phyloP scores from a whole-genome alignment of 2,113 vertebrate species.

The Pluvialis apricaria region DNA sequence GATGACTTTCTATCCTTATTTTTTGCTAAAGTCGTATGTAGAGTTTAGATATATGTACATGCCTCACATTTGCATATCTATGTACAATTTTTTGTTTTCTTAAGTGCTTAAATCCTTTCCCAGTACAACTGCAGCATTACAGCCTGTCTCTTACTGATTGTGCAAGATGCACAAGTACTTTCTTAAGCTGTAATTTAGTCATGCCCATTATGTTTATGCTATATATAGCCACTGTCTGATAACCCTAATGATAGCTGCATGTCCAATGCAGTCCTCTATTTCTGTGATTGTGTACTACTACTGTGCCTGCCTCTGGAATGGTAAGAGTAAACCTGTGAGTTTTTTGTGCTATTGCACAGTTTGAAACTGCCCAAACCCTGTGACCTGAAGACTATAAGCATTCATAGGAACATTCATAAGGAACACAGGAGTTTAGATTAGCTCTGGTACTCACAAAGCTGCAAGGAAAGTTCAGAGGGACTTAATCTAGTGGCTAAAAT shows the following conservation, averaged over 20 bases:
- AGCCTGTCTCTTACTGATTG: not conserved
- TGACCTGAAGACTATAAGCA: not conserved
- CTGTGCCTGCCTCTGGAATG: not conserved
- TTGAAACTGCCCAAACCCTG: not conserved
- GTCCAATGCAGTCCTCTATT: not conserved
- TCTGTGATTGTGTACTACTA: not conserved
- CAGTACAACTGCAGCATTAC: not conserved
- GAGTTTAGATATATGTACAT: not conserved
- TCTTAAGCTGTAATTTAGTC: not conserved
- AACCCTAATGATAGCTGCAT: not conserved
- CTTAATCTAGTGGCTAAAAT: not conserved
- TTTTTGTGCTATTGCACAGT: not conserved
- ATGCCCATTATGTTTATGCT: not conserved
- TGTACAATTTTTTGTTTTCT: not conserved
- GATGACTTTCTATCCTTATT: not conserved
- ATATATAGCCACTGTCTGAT: not conserved
- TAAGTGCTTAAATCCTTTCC: not conserved
- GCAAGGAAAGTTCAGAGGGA: not conserved
- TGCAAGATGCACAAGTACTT: not conserved
- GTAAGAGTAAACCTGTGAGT: not conserved
- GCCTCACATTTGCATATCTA: not conserved
- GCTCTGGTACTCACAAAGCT: not conserved
- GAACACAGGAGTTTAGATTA: not conserved
- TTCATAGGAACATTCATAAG: not conserved
- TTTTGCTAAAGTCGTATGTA: not conserved